These are phyloP conservation scores for Acrobeloides nanus DNA, from an alignment of 2,888 invertebrate species.

Conservation along the genomic window DNA sequence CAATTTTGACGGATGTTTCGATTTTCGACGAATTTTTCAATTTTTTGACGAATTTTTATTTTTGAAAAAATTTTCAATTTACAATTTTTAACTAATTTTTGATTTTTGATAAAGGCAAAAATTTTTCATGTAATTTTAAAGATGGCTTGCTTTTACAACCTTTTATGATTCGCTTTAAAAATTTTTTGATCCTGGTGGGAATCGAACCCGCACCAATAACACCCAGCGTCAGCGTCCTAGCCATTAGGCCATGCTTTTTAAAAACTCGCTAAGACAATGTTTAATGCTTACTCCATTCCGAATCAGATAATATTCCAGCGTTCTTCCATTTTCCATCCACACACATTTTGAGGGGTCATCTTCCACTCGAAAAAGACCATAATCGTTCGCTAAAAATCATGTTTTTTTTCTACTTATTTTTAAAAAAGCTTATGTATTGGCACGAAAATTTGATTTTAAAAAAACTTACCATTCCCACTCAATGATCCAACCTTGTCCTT, in stretches of 20 bases:
- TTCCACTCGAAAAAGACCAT: conserved; percentile 88
- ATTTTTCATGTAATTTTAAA: too few species aligned
- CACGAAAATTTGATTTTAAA: not conserved
- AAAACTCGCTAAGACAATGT: not conserved
- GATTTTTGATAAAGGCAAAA: too few species aligned
- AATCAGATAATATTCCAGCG: conserved; percentile 90
- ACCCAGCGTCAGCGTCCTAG: too few species aligned
- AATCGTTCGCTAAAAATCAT: conserved; percentile 63
- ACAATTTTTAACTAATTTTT: too few species aligned
- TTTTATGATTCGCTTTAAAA: too few species aligned
- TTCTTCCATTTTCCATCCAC: conserved; percentile 85
- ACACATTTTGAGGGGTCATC: conserved; percentile 93
- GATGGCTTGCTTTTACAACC: too few species aligned
- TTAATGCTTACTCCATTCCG: conserved; percentile 61
- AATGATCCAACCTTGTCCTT: conserved; percentile 74
- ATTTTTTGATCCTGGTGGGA: too few species aligned
- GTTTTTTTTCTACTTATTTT: not conserved
- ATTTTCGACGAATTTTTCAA: conserved; percentile 2
- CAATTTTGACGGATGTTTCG: too few species aligned
- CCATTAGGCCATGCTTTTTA: not conserved
- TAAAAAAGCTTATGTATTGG: not conserved
- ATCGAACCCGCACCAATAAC: too few species aligned
- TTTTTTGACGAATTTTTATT: too few species aligned
- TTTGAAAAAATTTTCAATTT: too few species aligned
- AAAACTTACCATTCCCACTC: conserved; percentile 20